Base-by-base conservation (phyloP, 1,140 invertebrate species). In the Heterodera schachtii region DNA sequence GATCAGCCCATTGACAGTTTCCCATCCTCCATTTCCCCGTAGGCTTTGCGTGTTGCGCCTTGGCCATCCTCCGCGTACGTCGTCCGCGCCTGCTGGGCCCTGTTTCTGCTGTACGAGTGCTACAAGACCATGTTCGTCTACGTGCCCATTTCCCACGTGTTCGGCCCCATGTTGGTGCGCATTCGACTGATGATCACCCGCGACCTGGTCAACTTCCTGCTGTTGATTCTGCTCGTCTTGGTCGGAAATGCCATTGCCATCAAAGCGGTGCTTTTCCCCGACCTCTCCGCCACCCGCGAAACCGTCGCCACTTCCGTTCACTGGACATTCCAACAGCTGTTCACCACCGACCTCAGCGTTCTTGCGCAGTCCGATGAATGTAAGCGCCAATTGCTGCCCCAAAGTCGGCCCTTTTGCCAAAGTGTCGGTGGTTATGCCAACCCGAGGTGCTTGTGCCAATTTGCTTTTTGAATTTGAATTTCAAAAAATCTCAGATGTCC, bases 61-160 rank as follows among this genome's bases (percentile, higher is more conserved):
- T 78, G 43, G 44, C 67, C 52, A 9, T 60, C 76, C 19, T 78
- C 70, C n/a, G n/a, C 64, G 11, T 78, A 78, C 76, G 64, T 74
- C 7, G 60, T 80, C 8, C 78, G 82, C 74, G 78, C 83, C 9
- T 60, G 84, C 16, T 87, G 82, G 67, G 64, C 87, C n/a, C 80
- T 84, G 76, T 88, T 90, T 57, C 76, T 89, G 31, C 78, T 89
- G 31, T 89, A 90, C 75, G 81, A 86, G 80, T 89, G 86, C 73
- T 90, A 89, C 78, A 74, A 82, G 11, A 89, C 88, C 47, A 77
- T 89, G 16, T 88, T 90, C 78, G 82, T 85, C 67, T 89, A 89
- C 67, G 80, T 87, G 60, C 87, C 88, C 3, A 75, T 90, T 16
- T 88, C 83, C 19, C 79, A 85, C 46, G 66, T 84, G 16, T 82